Conservation (phyloP, 2,113 vertebrate genomes). For the Nematolebias whitei region DNA sequence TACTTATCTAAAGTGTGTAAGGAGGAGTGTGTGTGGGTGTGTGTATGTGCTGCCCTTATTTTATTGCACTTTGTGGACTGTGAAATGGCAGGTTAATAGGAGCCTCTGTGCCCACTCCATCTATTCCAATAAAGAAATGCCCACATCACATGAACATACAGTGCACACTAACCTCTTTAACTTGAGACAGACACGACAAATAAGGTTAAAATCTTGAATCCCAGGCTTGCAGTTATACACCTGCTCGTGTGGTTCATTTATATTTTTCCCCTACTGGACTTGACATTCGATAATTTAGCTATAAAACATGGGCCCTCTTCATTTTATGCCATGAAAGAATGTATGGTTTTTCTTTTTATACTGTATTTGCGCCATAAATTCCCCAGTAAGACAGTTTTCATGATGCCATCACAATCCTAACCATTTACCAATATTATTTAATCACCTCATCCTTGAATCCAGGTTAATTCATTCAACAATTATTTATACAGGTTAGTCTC, state of each 20-base stretch:
- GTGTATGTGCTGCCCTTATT: conserved; percentile 14
- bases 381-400: background rate
- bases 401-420: background rate
- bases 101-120: conserved; percentile 31
- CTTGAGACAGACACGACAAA: conserved; percentile 12
- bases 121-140: conserved; percentile 35
- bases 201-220: conserved; percentile 7
- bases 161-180: background rate
- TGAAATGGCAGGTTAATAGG: conserved; percentile 64
- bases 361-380: background rate
- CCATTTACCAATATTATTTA: background rate
- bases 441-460: background rate
- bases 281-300: background rate
- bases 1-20: conserved; percentile 32
- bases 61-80: conserved; percentile 66
- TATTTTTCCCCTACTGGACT: too few species aligned
- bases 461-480: background rate
- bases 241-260: background rate
- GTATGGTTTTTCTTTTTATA: background rate
- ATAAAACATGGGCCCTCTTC: background rate
- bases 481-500: too few species aligned
- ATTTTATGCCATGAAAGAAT: background rate
- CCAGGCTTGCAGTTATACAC: background rate
- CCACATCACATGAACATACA: background rate
- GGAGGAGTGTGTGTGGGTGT: background rate